Evolutionary conservation across 2,113 vertebrate genomes (phyloP).

Genomic region (Gallinago jamesoni): DNA sequence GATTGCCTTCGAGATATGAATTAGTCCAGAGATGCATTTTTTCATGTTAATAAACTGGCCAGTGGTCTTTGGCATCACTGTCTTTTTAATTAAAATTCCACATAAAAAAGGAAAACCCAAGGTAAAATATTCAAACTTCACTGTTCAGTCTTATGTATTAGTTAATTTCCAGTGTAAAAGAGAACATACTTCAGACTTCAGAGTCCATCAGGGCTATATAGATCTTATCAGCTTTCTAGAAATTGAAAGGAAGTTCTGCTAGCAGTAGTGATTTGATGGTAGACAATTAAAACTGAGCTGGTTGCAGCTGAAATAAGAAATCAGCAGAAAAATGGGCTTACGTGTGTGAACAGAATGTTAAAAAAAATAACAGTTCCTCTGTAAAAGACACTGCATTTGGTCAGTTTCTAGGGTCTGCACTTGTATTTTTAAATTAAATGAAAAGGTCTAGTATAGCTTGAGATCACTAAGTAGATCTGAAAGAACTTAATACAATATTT

Average conservation of each 20-base stretch:
- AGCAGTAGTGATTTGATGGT: neutral
- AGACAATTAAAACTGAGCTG: neutral
- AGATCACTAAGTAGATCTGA: neutral
- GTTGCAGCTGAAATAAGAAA: neutral
- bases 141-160: neutral
- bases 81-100: neutral
- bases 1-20: neutral
- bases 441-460: neutral
- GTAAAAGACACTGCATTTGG: neutral
- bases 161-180: neutral
- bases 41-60: neutral
- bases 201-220: neutral
- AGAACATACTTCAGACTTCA: neutral
- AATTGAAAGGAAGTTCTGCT: neutral
- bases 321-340: neutral
- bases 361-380: neutral
- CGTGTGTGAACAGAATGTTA: rapidly evolving
- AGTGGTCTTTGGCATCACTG: neutral
- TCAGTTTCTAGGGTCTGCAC: neutral
- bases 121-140: neutral
- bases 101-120: neutral
- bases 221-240: neutral
- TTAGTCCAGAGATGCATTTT: neutral
- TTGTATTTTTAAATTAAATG: neutral
- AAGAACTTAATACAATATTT: neutral